A percentile compares a stretch with the other conserved stretches of the same genome.
phyloP scores from a whole-genome alignment of 2,797 vertebrate species.

The Botia almorhae region DNA sequence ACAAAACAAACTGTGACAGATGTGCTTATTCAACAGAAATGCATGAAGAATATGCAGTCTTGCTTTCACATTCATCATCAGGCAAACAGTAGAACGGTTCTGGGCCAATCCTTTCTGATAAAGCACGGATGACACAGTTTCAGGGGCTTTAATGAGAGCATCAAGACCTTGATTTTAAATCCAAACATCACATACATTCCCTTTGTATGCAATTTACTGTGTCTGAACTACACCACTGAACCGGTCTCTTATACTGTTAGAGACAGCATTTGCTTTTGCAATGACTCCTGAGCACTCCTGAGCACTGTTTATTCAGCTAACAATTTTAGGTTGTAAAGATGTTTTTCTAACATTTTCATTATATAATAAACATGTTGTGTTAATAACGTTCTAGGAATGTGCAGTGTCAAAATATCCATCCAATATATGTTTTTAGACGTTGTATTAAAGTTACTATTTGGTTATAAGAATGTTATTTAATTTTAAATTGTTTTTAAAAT shows the following conservation, averaged over 20 bases:
- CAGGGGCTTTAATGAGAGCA: constrained; percentile 15
- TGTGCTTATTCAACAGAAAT: constrained; percentile 22
- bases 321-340: too few relatives aligned
- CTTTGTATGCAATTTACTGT: neutral
- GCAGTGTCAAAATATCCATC: too few relatives aligned
- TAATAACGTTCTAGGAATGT: too few relatives aligned
- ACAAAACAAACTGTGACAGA: constrained; percentile 7
- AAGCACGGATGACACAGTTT: constrained; percentile 17
- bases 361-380: too few relatives aligned
- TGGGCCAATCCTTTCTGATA: constrained; percentile 24
- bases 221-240: neutral
- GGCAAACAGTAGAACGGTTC: neutral
- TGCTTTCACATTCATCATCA: neutral
- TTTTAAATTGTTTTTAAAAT: too few relatives aligned
- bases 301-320: neutral
- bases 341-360: too few relatives aligned
- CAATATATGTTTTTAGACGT: too few relatives aligned
- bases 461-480: too few relatives aligned
- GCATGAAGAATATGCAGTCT: neutral
- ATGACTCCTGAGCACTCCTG: neutral
- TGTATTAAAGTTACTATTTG: too few relatives aligned
- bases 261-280: neutral
- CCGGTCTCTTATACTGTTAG: neutral
- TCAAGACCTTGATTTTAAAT: neutral
- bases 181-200: neutral